Conservation (phyloP, 2,113 vertebrate species). For the Chaetodon trifascialis region DNA sequence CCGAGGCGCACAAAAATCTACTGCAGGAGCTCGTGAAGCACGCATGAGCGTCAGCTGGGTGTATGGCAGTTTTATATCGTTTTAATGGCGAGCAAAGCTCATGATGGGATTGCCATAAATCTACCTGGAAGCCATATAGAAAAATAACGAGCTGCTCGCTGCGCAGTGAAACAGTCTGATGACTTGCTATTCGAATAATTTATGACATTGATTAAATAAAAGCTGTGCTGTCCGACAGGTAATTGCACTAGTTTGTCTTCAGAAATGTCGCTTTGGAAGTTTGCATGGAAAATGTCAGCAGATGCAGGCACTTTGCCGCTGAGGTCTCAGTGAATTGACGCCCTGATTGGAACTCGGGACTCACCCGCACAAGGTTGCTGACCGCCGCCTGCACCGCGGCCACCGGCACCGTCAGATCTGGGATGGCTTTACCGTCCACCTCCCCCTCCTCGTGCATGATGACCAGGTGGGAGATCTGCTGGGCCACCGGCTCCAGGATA, state of each 20-base stretch:
- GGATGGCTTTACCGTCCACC: slow-evolving; percentile 99
- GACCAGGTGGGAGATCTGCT: slow-evolving; percentile 99
- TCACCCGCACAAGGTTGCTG: slow-evolving; percentile 99
- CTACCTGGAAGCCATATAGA: not conserved
- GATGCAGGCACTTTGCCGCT: slow-evolving; percentile 17
- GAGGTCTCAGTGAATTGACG: slow-evolving; percentile 25
- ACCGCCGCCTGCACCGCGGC: slow-evolving; percentile 97
- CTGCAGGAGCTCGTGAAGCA: slow-evolving; percentile 33
- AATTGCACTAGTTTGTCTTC: slow-evolving; percentile 6
- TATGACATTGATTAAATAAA: not conserved
- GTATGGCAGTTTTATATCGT: slow-evolving; percentile 31
- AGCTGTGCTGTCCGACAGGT: not conserved
- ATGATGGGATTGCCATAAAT: slow-evolving; percentile 32
- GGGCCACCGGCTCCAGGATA: slow-evolving; percentile 99
- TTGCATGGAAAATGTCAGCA: slow-evolving; percentile 18
- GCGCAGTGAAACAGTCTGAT: not conserved
- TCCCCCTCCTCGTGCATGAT: slow-evolving; percentile 99
- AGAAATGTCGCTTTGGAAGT: slow-evolving; percentile 35
- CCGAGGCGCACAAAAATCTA: not conserved
- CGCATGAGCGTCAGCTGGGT: slow-evolving; percentile 52
- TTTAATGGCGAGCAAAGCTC: slow-evolving; percentile 43
- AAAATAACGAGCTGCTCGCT: not conserved
- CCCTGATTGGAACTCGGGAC: slow-evolving; percentile 66
- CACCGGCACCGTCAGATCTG: slow-evolving; percentile 95
- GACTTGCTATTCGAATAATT: slow-evolving; percentile 2